Evolutionary conservation across 2,113 vertebrate genomes (phyloP).

Genomic region (Glaucomys volans): DNA sequence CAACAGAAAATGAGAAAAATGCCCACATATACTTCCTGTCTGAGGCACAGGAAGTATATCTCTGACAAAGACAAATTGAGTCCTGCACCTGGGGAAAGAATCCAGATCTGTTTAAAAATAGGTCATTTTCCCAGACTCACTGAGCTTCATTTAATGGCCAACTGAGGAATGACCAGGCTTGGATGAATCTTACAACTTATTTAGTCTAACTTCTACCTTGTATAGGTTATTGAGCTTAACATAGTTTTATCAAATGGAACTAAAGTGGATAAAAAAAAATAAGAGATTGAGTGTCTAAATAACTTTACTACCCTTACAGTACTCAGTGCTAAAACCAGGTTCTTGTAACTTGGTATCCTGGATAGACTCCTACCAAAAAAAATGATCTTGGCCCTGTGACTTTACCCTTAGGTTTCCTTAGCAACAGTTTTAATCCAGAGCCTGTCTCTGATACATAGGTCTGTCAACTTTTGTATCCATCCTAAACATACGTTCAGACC

Average conservation of each 20-base stretch:
- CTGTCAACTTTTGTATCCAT: neutral
- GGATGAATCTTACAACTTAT: neutral
- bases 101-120: constrained; percentile 7
- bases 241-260: neutral
- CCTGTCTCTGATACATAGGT: neutral
- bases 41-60: neutral
- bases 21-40: neutral
- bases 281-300: neutral
- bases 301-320: neutral
- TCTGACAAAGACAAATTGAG: constrained; percentile 1
- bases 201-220: neutral
- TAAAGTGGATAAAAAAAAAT: constrained; percentile 7
- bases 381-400: neutral
- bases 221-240: constrained; percentile 2
- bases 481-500: neutral
- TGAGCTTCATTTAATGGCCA: neutral
- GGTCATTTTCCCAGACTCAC: neutral
- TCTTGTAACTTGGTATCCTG: neutral
- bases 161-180: constrained; percentile 1
- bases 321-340: neutral
- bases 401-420: neutral
- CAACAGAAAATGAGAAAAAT: neutral
- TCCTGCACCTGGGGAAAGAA: neutral
- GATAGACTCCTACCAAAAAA: neutral
- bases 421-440: neutral